Base-by-base conservation (phyloP, 2,888 invertebrate species). In the Pammene aurita region DNA sequence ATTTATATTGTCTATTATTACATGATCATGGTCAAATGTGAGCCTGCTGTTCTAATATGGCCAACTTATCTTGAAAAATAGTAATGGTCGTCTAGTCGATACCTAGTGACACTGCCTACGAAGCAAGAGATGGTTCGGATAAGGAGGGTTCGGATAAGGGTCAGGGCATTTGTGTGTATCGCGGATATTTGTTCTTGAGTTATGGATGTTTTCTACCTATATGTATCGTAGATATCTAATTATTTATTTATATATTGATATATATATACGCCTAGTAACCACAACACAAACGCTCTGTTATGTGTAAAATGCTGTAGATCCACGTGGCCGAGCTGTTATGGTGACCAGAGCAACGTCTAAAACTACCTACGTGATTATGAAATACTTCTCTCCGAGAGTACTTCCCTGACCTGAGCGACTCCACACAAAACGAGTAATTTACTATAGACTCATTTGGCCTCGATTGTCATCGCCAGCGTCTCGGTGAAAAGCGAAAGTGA, bases 291-390 rank as follows among this genome's bases (percentile, higher is more conserved):
- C n/a, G n/a, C n/a, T n/a, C n/a, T n/a, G n/a, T n/a, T 48, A 41
- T 61, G 41, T 34, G 35, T 26, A 13, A 35, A n/a, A n/a, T n/a
- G n/a, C n/a, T n/a, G n/a, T n/a, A n/a, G n/a, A 14, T 16, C 62
- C 67, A 67, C 50, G 67, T 63, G 62, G 62, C 13, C 34, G 42
- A 41, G 7, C 34, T 56, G 38, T 48, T 48, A 50, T 42, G 34
- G 11, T 56, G 56, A 63, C 56, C 56, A 57, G 56, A 44, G 50
- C 42, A 62, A 57, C 50, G 56, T 48, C 62, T 56, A 35, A 63
- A 56, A 16, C 55, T 42, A 44, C 42, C 55, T 42, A 44, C 42
- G n/a, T 35, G 10, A 55, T 56, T 56, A 56, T 14, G 48, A 67
- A 48, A 62, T 34, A 10, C 9, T 48, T 67, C 48, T n/a, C 35